Evolutionary conservation across 2,888 invertebrate species (phyloP).

Genomic region (Cartodere bifasciata): DNA sequence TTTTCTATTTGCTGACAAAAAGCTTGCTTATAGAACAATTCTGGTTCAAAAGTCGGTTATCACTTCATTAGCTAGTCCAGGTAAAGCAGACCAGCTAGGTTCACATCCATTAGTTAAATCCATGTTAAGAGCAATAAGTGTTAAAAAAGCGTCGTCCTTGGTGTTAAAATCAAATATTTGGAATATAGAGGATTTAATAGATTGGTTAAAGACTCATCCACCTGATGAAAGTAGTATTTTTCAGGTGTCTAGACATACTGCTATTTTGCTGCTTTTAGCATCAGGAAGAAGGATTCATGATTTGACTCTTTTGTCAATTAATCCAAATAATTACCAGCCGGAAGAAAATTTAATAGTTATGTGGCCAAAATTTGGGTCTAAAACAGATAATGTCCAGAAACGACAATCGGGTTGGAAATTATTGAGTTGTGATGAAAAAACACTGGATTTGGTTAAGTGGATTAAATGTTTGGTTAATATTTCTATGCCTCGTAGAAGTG

Average conservation of each 20-base stretch:
- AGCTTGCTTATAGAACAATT: too few relatives aligned
- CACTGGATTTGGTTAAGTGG: background rate
- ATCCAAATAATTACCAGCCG: background rate
- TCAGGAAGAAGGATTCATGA: slow-evolving; percentile 4
- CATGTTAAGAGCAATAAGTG: background rate
- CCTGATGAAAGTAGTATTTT: background rate
- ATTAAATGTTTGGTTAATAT: background rate
- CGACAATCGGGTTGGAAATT: slow-evolving; percentile 1
- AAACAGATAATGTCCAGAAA: background rate
- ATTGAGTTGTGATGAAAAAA: too few relatives aligned
- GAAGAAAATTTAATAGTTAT: background rate
- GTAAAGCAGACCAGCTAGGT: background rate
- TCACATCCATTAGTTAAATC: background rate
- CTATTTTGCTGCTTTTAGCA: too few relatives aligned
- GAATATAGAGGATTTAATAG: background rate
- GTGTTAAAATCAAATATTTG: background rate
- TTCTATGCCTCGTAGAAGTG: background rate
- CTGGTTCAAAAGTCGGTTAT: slow-evolving; percentile 1
- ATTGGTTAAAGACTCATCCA: background rate
- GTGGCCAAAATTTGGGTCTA: slow-evolving; percentile 1
- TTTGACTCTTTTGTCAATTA: background rate
- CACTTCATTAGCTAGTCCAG: background rate
- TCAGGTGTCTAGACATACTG: too few relatives aligned
- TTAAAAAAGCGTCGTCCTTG: background rate
- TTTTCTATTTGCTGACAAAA: too few relatives aligned